phyloP scores from a whole-genome alignment of 2,888 invertebrate genomes.

The Orthonychiurus folsomi region DNA sequence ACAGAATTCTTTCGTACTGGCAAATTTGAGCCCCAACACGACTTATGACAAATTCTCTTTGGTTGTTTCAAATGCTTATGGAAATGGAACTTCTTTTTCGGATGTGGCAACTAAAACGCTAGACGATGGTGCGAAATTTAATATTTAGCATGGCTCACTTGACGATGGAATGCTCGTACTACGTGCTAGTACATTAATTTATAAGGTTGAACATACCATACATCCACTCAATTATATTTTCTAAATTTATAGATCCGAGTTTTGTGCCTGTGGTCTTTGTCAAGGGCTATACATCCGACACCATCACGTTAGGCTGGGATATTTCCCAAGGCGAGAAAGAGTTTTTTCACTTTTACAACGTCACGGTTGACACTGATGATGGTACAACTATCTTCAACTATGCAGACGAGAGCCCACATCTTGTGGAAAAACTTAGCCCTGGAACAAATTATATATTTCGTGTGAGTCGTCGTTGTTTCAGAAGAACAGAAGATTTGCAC shows the following conservation, averaged over 20 bases:
- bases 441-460: slow-evolving; percentile 72
- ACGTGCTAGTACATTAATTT: no score
- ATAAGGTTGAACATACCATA: background rate
- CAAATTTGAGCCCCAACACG: background rate
- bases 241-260: slow-evolving; percentile 54
- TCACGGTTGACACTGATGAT: slow-evolving; percentile 16
- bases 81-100: background rate
- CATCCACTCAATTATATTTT: background rate
- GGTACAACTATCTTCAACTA: slow-evolving; percentile 7
- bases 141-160: no score
- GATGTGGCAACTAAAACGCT: background rate
- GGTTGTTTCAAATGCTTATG: background rate
- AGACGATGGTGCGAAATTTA: slow-evolving; percentile 6
- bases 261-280: slow-evolving; percentile 70
- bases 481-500: slow-evolving; percentile 9
- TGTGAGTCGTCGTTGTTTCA: slow-evolving; percentile 44
- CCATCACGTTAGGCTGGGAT: slow-evolving; percentile 73
- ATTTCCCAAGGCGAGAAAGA: slow-evolving; percentile 28
- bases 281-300: slow-evolving; percentile 59
- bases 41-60: slow-evolving; percentile 6
- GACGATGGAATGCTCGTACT: no score
- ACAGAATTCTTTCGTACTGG: slow-evolving; percentile 6
- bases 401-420: slow-evolving; percentile 56
- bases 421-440: slow-evolving; percentile 67
- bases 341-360: slow-evolving; percentile 37